Evolutionary conservation across 2,797 vertebrate genomes (phyloP), one percentile per base, ranked within the genome.

Genomic region (Lithobates sylvaticus): DNA sequence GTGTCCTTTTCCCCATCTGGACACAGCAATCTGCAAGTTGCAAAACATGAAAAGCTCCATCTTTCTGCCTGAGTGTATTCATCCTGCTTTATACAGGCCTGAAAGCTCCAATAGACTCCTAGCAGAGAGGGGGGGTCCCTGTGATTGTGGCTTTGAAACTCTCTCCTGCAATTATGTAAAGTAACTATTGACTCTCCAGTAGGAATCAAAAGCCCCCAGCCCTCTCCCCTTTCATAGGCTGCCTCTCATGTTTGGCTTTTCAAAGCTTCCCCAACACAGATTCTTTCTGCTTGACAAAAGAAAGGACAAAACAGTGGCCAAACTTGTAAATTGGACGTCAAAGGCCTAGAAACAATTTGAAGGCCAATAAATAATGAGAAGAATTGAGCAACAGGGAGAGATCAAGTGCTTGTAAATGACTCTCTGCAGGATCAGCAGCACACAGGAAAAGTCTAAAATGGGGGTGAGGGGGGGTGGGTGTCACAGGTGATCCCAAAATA

Each of bases 241-340:
- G 79, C 90, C 91, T 94, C 94, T 94, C 92, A 90, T 93, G 93
- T 93, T 94, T 93, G 92, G 92, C 93, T 90, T 93, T 93, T 94
- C 94, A 94, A 94, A 94, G 94, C 92, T 83, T 91, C 93, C 93
- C 93, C 93, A 94, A 94, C 93, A 91, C 90, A 90, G 92, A 86
- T 91, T 92, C 93, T 94, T 93, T 92, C 91, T 91, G 70, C 81
- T 73, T 92, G 91, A 94, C 93, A 94, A 94, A 94, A 92, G 92
- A 89, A 88, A 80, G 91, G 88, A 91, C 88, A 91, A 91, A 93
- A 90, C 91, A 90, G 82, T 81, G 85, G 91, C 92, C 90, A 91
- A 94, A 94, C 93, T 95, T 94, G 93, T 94, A 94, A 94, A 95
- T 94, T 92, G 93, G 93, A 93, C 90, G 93, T 93, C 92, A 93